Percentiles rank a stretch among this genome's conserved stretches.
Evolutionary conservation across 2,113 vertebrate species (phyloP).

Genomic region (Madoqua kirkii): DNA sequence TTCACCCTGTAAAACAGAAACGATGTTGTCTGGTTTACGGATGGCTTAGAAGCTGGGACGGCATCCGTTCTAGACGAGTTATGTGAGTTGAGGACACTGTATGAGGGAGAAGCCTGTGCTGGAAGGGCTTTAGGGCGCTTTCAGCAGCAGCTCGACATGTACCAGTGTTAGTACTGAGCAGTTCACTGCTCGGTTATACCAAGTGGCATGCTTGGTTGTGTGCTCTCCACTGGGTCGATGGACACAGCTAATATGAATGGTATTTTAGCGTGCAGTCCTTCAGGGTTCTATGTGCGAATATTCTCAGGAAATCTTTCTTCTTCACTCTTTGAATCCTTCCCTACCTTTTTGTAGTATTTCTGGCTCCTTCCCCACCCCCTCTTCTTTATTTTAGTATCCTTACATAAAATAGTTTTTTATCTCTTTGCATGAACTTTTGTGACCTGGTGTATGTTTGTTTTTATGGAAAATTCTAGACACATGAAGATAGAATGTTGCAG

Average conservation of each 20-base stretch:
- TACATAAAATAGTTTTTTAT: neutral
- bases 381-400: neutral
- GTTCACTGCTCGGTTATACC: rapidly evolving
- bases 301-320: neutral
- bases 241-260: neutral
- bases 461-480: neutral
- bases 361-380: neutral
- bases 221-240: neutral
- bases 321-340: too few relatives aligned
- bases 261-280: neutral
- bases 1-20: neutral
- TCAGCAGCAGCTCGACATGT: neutral
- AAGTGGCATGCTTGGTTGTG: neutral
- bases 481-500: neutral
- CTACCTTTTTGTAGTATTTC: neutral
- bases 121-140: neutral
- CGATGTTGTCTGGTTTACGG: neutral
- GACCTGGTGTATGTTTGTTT: neutral
- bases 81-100: neutral
- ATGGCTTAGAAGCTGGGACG: neutral
- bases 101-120: neutral
- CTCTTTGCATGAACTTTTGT: neutral
- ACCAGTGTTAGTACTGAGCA: neutral
- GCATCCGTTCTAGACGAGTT: neutral
- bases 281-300: neutral